These are phyloP conservation scores for Diorhabda elongata DNA, from an alignment of 1,140 invertebrate species.

Conservation along the genomic window DNA sequence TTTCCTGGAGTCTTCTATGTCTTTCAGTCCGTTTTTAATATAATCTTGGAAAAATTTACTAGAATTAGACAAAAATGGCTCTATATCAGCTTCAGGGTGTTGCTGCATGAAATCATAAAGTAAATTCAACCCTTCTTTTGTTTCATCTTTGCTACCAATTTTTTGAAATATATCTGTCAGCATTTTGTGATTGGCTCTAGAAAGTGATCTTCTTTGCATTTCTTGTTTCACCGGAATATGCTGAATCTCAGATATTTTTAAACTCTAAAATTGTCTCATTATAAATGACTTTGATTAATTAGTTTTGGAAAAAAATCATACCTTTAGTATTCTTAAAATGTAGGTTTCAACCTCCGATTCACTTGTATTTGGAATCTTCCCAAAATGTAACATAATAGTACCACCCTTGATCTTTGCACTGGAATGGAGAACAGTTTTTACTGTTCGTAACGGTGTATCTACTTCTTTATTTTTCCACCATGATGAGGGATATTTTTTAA, in stretches of 20 bases:
- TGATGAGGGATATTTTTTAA: slow-evolving; percentile 75
- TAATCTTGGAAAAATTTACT: slow-evolving; percentile 91
- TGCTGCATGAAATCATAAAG: slow-evolving; percentile 87
- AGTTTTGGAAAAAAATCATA: slow-evolving; percentile 35
- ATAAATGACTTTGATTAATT: background rate
- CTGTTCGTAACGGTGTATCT: slow-evolving; percentile 79
- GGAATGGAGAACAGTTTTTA: slow-evolving; percentile 88
- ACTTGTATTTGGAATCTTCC: slow-evolving; percentile 70
- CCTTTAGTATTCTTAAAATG: slow-evolving; percentile 71
- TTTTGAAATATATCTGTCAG: slow-evolving; percentile 88
- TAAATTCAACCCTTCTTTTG: slow-evolving; percentile 79
- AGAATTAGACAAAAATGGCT: slow-evolving; percentile 82
- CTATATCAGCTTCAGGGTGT: slow-evolving; percentile 87
- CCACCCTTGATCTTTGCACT: slow-evolving; percentile 74
- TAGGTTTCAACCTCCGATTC: slow-evolving; percentile 80
- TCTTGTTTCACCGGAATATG: slow-evolving; percentile 46
- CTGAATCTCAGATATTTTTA: slow-evolving; percentile 53
- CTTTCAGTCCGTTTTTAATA: slow-evolving; percentile 79
- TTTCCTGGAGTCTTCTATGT: slow-evolving; percentile 66
- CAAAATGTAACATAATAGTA: slow-evolving; percentile 72
- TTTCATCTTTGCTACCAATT: slow-evolving; percentile 85
- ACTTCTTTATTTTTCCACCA: slow-evolving; percentile 72
- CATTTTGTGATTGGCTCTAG: slow-evolving; percentile 74
- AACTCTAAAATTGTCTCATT: slow-evolving; percentile 39
- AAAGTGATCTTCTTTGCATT: slow-evolving; percentile 54